A percentile compares a stretch with the other conserved stretches of the same genome.
Conservation (phyloP, 1,140 invertebrate species). For the Laupala kohalensis region DNA sequence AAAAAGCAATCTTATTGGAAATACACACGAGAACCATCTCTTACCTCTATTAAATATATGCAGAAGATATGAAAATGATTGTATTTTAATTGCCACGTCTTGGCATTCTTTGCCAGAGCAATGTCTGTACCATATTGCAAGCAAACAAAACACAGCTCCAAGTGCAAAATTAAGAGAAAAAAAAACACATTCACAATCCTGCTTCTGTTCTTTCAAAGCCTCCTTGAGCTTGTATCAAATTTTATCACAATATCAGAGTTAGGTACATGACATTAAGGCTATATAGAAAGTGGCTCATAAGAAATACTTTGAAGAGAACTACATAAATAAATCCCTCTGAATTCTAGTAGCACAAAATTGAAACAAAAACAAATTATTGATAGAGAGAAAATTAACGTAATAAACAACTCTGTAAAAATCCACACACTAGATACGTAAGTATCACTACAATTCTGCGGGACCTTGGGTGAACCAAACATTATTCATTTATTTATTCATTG, state of each 20-base stretch:
- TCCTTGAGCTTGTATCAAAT: background rate
- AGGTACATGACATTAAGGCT: background rate
- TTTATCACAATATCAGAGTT: background rate
- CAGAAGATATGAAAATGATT: background rate
- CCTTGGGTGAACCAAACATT: background rate
- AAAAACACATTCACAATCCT: background rate
- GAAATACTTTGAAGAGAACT: background rate
- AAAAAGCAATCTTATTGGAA: background rate
- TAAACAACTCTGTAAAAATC: background rate
- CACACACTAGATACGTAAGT: background rate
- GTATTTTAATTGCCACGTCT: background rate
- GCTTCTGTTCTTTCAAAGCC: background rate
- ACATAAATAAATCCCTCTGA: background rate
- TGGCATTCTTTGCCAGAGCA: background rate
- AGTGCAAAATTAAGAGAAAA: background rate
- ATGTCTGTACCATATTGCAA: background rate
- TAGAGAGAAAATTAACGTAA: no score
- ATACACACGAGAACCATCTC: background rate
- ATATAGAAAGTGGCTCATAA: background rate
- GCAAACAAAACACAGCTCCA: no score
- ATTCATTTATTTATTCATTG: no score
- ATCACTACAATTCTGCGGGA: background rate
- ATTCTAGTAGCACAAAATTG: background rate
- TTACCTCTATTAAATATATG: no score
- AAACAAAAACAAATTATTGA: background rate